These are phyloP conservation scores for Crotalus viridis DNA, from an alignment of 2,113 vertebrate species.

Conservation along the genomic window DNA sequence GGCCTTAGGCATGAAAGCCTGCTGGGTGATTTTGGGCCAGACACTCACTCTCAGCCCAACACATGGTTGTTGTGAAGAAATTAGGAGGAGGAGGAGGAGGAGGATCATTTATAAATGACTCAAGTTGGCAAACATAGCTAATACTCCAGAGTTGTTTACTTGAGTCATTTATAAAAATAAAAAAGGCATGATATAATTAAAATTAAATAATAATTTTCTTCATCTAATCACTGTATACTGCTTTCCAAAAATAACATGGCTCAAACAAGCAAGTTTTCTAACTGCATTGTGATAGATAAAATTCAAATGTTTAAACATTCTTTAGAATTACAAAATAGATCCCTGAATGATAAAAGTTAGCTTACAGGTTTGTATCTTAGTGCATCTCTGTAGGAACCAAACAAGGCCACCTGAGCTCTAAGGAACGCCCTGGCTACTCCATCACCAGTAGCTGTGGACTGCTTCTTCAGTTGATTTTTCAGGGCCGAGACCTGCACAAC, in stretches of 20 bases:
- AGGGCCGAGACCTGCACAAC: conserved; percentile 87
- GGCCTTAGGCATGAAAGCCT: background rate
- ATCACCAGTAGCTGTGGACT: conserved; percentile 92
- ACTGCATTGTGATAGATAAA: background rate
- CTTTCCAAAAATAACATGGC: background rate
- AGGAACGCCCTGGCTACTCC: conserved; percentile 93
- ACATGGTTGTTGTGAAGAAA: background rate
- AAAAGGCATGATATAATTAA: background rate
- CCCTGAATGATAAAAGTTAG: background rate
- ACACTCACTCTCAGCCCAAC: background rate
- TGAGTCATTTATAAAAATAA: background rate
- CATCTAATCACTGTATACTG: background rate
- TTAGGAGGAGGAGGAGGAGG: background rate
- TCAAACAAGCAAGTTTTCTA: background rate
- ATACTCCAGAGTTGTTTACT: background rate
- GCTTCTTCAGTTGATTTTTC: conserved; percentile 98
- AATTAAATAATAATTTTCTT: background rate
- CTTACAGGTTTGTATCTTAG: conserved; percentile 97
- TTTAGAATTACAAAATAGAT: background rate
- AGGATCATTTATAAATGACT: background rate
- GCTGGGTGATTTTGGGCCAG: background rate
- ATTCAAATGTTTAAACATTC: conserved; percentile 7
- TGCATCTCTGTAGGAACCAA: conserved; percentile 94
- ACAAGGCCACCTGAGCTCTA: conserved; percentile 89
- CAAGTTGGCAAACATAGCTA: background rate